A percentile compares a stretch with the other conserved stretches of the same genome.
Evolutionary conservation across 2,113 vertebrate genomes (phyloP).

Genomic region (Nothoprocta perdicaria): DNA sequence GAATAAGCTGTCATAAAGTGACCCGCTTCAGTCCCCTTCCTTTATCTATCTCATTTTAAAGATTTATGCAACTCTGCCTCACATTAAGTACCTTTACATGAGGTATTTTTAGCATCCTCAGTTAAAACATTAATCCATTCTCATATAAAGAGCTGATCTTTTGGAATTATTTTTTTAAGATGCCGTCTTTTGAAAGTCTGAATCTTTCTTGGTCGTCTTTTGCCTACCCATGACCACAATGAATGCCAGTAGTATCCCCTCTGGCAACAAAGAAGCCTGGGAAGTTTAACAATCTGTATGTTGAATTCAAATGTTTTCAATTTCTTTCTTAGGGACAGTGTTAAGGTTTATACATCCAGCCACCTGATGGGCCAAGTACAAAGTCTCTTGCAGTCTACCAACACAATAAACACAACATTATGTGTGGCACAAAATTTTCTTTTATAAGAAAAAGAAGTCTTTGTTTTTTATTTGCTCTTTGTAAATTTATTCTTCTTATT

Average conservation of each 20-base stretch:
- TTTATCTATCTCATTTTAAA: neutral
- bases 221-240: neutral
- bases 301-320: slow-evolving; percentile 10
- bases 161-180: neutral
- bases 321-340: neutral
- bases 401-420: neutral
- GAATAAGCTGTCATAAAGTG: neutral
- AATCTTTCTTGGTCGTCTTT: neutral
- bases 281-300: neutral
- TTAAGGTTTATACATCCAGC: neutral
- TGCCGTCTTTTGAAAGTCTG: neutral
- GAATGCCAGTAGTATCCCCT: neutral
- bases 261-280: neutral
- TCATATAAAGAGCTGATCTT: neutral
- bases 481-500: slow-evolving; percentile 53
- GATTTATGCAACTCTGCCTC: neutral
- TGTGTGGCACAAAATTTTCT: slow-evolving; percentile 6
- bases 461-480: slow-evolving; percentile 56
- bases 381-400: neutral
- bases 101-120: neutral
- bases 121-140: neutral
- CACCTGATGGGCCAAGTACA: slow-evolving; percentile 18
- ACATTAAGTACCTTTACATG: neutral
- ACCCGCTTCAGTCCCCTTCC: neutral
- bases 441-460: slow-evolving; percentile 28